Conservation (phyloP, 1,140 invertebrate species). For the Dendroctonus ponderosae region DNA sequence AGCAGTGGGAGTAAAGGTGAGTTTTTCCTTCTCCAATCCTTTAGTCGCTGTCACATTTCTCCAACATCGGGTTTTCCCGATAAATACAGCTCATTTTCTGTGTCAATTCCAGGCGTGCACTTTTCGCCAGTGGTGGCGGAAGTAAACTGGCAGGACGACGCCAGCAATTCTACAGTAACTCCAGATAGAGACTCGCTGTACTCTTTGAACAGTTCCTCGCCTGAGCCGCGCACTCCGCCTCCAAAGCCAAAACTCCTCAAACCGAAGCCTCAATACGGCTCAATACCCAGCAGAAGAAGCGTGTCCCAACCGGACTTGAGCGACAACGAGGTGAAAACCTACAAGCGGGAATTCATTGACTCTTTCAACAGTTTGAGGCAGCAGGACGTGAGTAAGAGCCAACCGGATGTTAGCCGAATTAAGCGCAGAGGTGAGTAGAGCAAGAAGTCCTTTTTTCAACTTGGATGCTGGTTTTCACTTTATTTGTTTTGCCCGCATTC, state of each 20-base stretch:
- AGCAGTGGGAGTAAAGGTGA: slow-evolving; percentile 54
- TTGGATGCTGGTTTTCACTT: not conserved
- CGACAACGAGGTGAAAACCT: slow-evolving; percentile 24
- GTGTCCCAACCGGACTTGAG: slow-evolving; percentile 37
- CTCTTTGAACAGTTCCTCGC: slow-evolving; percentile 35
- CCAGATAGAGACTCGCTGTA: slow-evolving; percentile 42
- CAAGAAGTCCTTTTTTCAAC: not conserved
- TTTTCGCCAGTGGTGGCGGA: slow-evolving; percentile 72
- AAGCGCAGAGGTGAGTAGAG: slow-evolving; percentile 34
- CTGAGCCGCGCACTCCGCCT: slow-evolving; percentile 26
- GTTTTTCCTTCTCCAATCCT: not conserved
- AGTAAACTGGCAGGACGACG: slow-evolving; percentile 65
- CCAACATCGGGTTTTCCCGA: not conserved
- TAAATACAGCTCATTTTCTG: not conserved
- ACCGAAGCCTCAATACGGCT: slow-evolving; percentile 22
- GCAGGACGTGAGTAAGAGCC: slow-evolving; percentile 36
- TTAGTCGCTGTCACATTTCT: not conserved
- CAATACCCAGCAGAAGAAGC: slow-evolving; percentile 22
- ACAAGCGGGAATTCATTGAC: slow-evolving; percentile 37
- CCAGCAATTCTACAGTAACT: slow-evolving; percentile 46
- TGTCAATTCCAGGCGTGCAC: slow-evolving; percentile 51
- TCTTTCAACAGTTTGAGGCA: slow-evolving; percentile 34
- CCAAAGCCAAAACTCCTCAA: slow-evolving; percentile 19
- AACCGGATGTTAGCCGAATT: slow-evolving; percentile 38
- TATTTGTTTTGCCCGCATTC: not conserved